Conservation (phyloP, 2,113 vertebrate genomes). For the Pelodiscus sinensis region DNA sequence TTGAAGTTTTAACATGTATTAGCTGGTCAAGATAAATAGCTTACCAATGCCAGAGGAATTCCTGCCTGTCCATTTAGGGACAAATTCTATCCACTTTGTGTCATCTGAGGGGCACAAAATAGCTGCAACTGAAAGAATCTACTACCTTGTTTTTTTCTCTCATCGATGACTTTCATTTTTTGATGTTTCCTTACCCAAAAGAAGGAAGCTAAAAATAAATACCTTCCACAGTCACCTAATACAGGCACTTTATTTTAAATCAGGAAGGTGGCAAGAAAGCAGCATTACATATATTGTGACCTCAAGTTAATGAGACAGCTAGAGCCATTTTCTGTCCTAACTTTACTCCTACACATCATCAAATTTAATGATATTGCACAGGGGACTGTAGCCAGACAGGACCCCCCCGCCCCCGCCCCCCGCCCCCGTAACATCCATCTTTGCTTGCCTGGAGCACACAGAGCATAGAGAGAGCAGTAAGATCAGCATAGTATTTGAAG, state of each 20-base stretch:
- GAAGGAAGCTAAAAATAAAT: background rate
- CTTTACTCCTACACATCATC: background rate
- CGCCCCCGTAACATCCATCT: too few relatives aligned
- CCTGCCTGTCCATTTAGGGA: background rate
- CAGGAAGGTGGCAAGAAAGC: background rate
- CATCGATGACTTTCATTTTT: background rate
- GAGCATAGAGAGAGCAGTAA: too few relatives aligned
- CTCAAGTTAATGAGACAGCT: background rate
- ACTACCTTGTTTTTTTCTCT: background rate
- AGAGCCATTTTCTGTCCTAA: background rate
- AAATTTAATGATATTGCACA: background rate
- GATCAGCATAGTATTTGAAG: too few relatives aligned
- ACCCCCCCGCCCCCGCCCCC: too few relatives aligned
- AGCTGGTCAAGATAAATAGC: background rate
- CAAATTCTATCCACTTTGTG: background rate
- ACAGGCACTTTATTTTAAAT: background rate
- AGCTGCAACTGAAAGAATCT: background rate
- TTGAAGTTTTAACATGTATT: background rate
- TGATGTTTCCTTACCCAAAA: background rate
- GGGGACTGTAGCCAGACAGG: too few relatives aligned
- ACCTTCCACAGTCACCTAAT: background rate
- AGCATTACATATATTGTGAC: background rate
- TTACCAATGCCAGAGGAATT: background rate
- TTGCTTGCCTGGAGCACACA: too few relatives aligned
- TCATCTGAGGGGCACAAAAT: background rate